Conservation (phyloP, 92 coral and sea anemone genomes). For the Porites cylindrica region DNA sequence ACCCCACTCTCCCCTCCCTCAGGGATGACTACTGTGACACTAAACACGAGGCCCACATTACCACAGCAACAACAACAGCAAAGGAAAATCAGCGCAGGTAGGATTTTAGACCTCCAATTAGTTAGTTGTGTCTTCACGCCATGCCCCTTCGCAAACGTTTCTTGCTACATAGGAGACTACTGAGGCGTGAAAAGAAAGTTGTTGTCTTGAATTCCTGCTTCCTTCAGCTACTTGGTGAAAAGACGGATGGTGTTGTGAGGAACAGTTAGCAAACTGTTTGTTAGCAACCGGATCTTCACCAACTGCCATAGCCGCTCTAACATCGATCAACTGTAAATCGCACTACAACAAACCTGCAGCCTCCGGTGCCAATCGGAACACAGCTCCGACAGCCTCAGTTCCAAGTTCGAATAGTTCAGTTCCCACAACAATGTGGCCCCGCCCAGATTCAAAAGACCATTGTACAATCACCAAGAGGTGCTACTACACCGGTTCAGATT, state of each 20-base stretch:
- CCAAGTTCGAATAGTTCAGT: constrained; percentile 90
- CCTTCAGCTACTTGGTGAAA: too few species aligned
- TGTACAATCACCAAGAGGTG: constrained; percentile 61
- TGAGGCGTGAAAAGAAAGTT: too few species aligned
- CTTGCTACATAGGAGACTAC: background rate
- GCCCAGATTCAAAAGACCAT: constrained; percentile 74
- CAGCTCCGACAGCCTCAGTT: constrained; percentile 82
- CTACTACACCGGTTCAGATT: too few species aligned
- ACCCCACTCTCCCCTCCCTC: constrained; percentile 90
- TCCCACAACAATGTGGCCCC: constrained; percentile 83
- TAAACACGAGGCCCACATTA: constrained; percentile 82
- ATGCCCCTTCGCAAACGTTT: background rate
- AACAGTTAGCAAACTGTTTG: too few species aligned
- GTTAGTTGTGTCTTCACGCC: too few species aligned
- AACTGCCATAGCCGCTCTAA: constrained; percentile 60
- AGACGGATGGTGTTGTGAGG: too few species aligned
- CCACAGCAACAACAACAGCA: constrained; percentile 93
- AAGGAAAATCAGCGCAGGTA: constrained; percentile 77
- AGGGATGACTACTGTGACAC: constrained; percentile 82
- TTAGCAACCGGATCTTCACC: constrained; percentile 43
- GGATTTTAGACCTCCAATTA: too few species aligned
- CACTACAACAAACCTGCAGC: constrained; percentile 86
- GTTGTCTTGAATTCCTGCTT: too few species aligned
- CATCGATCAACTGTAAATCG: constrained; percentile 86
- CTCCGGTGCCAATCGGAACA: constrained; percentile 84